Evolutionary conservation across 2,797 vertebrate species (phyloP).

Genomic region (Carduelis carduelis): DNA sequence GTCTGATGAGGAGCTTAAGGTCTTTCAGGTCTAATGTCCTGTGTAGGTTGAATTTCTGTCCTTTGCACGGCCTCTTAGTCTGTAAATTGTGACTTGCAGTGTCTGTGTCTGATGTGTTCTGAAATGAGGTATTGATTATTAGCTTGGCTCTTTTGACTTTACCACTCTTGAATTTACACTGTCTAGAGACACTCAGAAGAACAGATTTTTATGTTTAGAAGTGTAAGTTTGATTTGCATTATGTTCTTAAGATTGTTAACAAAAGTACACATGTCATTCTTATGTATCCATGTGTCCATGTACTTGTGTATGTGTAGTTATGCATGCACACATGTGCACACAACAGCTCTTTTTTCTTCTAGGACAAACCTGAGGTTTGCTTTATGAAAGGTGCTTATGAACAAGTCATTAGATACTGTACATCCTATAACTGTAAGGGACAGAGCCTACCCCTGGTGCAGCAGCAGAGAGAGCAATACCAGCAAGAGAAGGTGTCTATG

Average conservation of each 20-base stretch:
- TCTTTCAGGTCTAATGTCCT: background rate
- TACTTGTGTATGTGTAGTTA: background rate
- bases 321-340: background rate
- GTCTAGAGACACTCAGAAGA: background rate
- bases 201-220: background rate
- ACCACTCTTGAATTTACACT: background rate
- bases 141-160: background rate
- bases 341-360: slow-evolving; percentile 4
- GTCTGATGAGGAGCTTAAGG: background rate
- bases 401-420: slow-evolving; percentile 90
- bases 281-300: rapidly evolving
- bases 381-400: slow-evolving; percentile 96
- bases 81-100: background rate
- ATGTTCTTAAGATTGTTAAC: background rate
- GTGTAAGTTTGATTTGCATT: background rate
- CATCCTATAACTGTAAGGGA: slow-evolving; percentile 86
- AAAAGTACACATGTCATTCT: background rate
- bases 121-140: background rate
- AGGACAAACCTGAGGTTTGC: slow-evolving; percentile 88
- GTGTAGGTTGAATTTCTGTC: background rate
- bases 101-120: background rate
- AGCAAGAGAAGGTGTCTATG: slow-evolving; percentile 93
- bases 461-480: slow-evolving; percentile 91
- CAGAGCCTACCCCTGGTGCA: slow-evolving; percentile 78
- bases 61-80: background rate